Conservation (phyloP, 2,113 vertebrate genomes). For the Brienomyrus brachyistius region DNA sequence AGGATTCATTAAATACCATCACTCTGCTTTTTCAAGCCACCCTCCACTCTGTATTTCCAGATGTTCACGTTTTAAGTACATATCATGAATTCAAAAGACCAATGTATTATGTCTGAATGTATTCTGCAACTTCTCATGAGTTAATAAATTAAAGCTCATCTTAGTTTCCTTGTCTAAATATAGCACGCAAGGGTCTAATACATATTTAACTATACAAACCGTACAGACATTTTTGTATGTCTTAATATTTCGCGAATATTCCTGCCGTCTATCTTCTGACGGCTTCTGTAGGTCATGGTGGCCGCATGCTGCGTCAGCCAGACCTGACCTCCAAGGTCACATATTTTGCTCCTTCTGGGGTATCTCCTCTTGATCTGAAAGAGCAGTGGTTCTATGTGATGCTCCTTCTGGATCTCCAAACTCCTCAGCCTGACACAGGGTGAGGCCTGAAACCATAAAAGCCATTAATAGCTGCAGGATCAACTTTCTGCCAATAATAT, state of each 20-base stretch:
- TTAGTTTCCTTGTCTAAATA: not conserved
- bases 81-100: not conserved
- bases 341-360: not conserved
- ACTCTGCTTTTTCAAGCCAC: not conserved
- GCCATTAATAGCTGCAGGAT: not conserved
- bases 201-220: not conserved
- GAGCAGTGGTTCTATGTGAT: not conserved
- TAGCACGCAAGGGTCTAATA: not conserved
- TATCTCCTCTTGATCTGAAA: not conserved
- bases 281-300: not conserved
- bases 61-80: not conserved
- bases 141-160: not conserved
- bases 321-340: not conserved
- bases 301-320: not conserved
- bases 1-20: not conserved
- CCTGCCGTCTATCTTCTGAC: not conserved
- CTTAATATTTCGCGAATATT: not conserved
- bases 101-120: not conserved
- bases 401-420: not conserved
- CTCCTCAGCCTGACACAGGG: not conserved
- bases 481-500: not conserved
- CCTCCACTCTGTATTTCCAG: not conserved
- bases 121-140: not conserved
- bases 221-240: not conserved
- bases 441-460: not conserved